phyloP scores from a whole-genome alignment of 2,797 vertebrate species.

The Eremophila alpestris region DNA sequence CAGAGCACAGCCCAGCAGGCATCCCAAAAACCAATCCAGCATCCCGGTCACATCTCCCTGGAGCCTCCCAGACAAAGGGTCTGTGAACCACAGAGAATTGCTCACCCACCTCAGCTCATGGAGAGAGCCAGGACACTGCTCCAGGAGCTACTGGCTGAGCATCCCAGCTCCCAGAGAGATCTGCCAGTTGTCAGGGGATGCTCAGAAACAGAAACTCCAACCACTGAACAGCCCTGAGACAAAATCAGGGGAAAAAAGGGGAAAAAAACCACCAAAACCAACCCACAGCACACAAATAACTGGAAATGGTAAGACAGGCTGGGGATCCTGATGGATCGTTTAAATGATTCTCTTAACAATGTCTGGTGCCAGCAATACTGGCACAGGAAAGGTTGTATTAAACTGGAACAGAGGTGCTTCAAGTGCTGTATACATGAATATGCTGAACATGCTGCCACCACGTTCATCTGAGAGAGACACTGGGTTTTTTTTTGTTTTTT shows the following conservation, averaged over 20 bases:
- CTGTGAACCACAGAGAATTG: background rate
- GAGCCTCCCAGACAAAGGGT: background rate
- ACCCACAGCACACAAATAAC: background rate
- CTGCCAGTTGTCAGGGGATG: background rate
- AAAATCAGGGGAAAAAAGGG: background rate
- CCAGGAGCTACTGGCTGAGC: background rate
- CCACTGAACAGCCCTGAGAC: background rate
- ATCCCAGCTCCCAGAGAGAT: background rate
- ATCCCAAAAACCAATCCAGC: background rate
- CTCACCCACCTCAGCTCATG: background rate
- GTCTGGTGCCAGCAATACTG: background rate
- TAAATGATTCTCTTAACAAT: background rate
- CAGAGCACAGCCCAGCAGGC: background rate
- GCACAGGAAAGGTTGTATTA: background rate
- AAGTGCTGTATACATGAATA: background rate
- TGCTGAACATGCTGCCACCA: background rate
- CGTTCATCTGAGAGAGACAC: background rate
- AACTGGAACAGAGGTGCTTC: background rate
- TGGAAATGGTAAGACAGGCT: background rate
- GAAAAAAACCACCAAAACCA: background rate
- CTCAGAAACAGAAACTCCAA: background rate
- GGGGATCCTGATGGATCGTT: background rate
- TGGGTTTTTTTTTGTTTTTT: background rate
- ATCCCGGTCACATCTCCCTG: background rate
- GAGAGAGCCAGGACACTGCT: background rate